Evolutionary conservation across 2,888 invertebrate species (phyloP).

Genomic region (Thalpophila matura): DNA sequence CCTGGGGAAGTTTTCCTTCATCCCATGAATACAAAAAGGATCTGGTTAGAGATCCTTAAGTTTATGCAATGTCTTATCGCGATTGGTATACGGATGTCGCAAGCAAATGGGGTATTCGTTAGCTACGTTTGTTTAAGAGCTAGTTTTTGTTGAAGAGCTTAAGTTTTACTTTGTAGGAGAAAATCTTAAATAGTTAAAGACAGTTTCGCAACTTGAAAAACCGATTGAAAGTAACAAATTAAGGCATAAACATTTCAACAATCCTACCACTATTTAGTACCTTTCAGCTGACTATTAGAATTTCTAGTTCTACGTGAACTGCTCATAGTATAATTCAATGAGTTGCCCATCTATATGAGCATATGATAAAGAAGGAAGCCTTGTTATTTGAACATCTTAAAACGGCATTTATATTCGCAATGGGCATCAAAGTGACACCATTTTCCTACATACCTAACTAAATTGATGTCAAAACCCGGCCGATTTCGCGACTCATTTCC

Average conservation of each 20-base stretch:
- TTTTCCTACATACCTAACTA: slow-evolving; percentile 14
- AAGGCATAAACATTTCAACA: neutral
- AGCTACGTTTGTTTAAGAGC: slow-evolving; percentile 12
- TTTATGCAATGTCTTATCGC: slow-evolving; percentile 60
- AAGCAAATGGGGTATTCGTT: slow-evolving; percentile 32
- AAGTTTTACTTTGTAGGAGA: neutral
- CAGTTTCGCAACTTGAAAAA: neutral
- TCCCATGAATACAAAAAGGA: slow-evolving; percentile 85
- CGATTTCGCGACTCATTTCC: slow-evolving; percentile 36
- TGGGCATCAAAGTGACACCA: slow-evolving; percentile 28
- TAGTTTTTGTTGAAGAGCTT: slow-evolving; percentile 12
- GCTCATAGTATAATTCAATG: neutral
- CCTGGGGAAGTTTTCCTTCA: slow-evolving; percentile 80
- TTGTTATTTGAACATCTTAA: too few relatives aligned
- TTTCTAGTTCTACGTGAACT: too few relatives aligned
- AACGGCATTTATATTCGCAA: too few relatives aligned
- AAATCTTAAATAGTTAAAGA: neutral
- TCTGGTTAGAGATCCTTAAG: slow-evolving; percentile 70
- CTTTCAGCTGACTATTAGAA: neutral
- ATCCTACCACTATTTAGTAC: too few relatives aligned
- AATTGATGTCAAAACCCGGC: slow-evolving; percentile 30
- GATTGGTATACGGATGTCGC: slow-evolving; percentile 56
- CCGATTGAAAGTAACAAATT: too few relatives aligned
- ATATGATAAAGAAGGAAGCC: too few relatives aligned
- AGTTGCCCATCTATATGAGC: neutral